Percentiles rank a stretch among this genome's conserved stretches.
Evolutionary conservation across 2,797 vertebrate species (phyloP).

Genomic region (Chelidonichthys spinosus): DNA sequence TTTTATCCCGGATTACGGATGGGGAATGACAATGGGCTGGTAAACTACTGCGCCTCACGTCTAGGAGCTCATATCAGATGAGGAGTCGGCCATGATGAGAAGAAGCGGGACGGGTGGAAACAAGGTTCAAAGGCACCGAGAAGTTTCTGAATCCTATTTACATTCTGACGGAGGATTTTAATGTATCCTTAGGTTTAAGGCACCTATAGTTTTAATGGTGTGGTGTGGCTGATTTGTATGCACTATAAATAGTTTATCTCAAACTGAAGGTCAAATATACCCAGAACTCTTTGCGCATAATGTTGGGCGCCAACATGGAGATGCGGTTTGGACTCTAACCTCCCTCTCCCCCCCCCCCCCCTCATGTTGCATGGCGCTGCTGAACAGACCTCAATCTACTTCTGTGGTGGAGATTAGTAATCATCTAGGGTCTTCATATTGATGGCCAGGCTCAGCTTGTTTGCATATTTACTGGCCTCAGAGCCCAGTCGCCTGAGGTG

Average conservation of each 20-base stretch:
- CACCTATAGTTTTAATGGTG: conserved; percentile 8
- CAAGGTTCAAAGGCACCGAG: conserved; percentile 58
- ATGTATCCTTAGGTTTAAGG: conserved; percentile 16
- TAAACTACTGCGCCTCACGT: conserved; percentile 67
- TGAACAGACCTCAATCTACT: conserved; percentile 79
- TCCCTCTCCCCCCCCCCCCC: conserved; percentile 29
- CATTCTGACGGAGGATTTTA: conserved; percentile 4
- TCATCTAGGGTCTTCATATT: conserved; percentile 85
- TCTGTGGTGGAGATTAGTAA: conserved; percentile 84
- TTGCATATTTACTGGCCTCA: conserved; percentile 87
- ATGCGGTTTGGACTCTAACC: conserved; percentile 66
- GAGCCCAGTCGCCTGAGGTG: conserved; percentile 86
- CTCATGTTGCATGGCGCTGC: conserved; percentile 59
- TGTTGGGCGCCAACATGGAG: conserved; percentile 46
- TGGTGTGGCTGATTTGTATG: conserved; percentile 48
- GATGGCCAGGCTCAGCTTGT: conserved; percentile 84
- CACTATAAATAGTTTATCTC: conserved; percentile 46
- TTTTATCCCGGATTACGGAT: conserved; percentile 80
- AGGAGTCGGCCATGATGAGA: conserved; percentile 57
- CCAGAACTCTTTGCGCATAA: conserved; percentile 45
- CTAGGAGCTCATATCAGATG: conserved; percentile 65
- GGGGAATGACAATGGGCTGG: conserved; percentile 81
- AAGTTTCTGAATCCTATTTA: conserved; percentile 46
- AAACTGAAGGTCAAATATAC: conserved; percentile 63
- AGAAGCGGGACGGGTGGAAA: conserved; percentile 36